phyloP scores from a whole-genome alignment of 2,797 vertebrate genomes.

The Nyctalus aviator region DNA sequence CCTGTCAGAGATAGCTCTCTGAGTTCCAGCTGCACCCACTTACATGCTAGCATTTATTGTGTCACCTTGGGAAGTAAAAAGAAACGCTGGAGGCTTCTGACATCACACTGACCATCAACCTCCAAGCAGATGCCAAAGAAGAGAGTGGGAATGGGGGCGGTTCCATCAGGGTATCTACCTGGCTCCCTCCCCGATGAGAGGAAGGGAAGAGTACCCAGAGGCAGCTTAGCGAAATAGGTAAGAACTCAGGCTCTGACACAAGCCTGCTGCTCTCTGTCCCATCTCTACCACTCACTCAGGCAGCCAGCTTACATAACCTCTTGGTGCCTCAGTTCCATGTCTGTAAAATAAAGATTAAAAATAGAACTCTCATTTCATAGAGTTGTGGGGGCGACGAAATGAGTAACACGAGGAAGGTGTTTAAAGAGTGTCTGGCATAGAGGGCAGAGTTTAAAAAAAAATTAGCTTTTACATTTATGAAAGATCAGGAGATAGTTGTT shows the following conservation, averaged over 20 bases:
- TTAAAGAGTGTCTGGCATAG: background rate
- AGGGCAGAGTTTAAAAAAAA: background rate
- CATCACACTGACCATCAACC: background rate
- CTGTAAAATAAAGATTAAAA: constrained; percentile 20
- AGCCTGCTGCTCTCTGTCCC: background rate
- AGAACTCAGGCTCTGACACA: background rate
- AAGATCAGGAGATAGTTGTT: background rate
- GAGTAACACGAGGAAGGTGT: background rate
- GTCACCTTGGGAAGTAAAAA: background rate
- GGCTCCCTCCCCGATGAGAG: background rate
- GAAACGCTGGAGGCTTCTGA: background rate
- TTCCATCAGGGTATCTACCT: background rate
- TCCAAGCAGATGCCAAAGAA: background rate
- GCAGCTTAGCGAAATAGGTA: background rate
- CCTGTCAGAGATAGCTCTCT: background rate
- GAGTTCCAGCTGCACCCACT: background rate
- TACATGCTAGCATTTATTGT: background rate
- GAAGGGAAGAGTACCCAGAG: background rate
- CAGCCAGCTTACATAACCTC: background rate
- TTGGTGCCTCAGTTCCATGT: background rate
- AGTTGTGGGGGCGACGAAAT: background rate
- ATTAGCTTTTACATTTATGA: constrained; percentile 6
- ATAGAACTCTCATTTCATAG: background rate
- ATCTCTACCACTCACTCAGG: background rate
- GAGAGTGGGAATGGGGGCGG: background rate